These are phyloP conservation scores for Siphlonurus alternatus DNA, from an alignment of 2,888 invertebrate genomes.

Conservation along the genomic window DNA sequence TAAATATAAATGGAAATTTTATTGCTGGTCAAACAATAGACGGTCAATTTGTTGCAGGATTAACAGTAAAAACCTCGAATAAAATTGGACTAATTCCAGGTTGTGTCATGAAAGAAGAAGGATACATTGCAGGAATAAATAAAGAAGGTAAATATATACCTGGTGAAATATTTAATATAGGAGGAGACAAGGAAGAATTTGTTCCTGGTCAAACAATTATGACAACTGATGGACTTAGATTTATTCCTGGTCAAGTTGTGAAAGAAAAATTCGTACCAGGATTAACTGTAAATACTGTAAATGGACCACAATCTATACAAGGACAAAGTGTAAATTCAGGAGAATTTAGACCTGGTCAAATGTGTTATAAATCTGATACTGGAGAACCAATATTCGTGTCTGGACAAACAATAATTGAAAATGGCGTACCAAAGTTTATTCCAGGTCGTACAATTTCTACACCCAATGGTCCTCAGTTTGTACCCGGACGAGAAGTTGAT, in stretches of 20 bases:
- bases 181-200: conserved; percentile 39
- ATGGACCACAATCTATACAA: conserved; percentile 20
- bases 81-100: conserved; percentile 16
- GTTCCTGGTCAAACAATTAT: conserved; percentile 58
- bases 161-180: conserved; percentile 38
- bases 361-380: neutral
- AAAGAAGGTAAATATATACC: conserved; percentile 38
- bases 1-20: conserved; percentile 44
- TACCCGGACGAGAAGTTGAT: conserved; percentile 44
- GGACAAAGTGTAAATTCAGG: neutral
- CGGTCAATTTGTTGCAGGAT: conserved; percentile 52
- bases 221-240: conserved; percentile 43
- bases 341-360: neutral
- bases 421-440: conserved; percentile 28
- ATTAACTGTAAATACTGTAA: conserved; percentile 41
- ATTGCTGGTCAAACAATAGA: conserved; percentile 41
- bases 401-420: neutral
- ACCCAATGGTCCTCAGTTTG: conserved; percentile 42
- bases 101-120: neutral
- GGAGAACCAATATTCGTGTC: neutral
- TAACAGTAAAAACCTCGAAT: conserved; percentile 48
- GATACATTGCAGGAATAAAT: neutral
- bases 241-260: conserved; percentile 57
- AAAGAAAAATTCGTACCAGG: conserved; percentile 48
- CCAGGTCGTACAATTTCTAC: conserved; percentile 45